These are phyloP conservation scores for Porites lobata DNA, from an alignment of 92 coral and sea anemone species.

Conservation along the genomic window DNA sequence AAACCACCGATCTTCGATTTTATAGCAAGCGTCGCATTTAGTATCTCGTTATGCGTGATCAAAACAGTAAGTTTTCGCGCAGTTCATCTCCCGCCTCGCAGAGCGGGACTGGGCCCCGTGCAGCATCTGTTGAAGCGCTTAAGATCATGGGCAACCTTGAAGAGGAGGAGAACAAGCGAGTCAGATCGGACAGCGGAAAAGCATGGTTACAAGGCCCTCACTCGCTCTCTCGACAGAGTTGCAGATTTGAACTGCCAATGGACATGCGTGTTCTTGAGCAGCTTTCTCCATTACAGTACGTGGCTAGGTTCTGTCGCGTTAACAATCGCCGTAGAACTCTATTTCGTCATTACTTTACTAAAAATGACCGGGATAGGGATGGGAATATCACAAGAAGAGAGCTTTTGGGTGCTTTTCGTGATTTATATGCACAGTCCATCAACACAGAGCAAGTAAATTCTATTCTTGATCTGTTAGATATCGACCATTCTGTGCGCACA, in stretches of 20 bases:
- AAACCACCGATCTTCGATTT: not conserved
- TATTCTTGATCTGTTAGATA: constrained; percentile 79
- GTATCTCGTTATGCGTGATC: constrained; percentile 33
- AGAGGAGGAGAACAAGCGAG: constrained; percentile 70
- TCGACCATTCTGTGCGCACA: constrained; percentile 66
- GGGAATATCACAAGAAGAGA: constrained; percentile 86
- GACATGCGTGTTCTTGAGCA: constrained; percentile 86
- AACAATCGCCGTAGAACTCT: constrained; percentile 84
- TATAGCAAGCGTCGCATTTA: not conserved
- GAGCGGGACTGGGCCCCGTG: constrained; percentile 40
- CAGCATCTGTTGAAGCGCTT: constrained; percentile 62
- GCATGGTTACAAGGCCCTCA: constrained; percentile 96
- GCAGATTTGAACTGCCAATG: constrained; percentile 98
- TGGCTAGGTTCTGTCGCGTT: constrained; percentile 86
- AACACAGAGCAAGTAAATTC: constrained; percentile 77
- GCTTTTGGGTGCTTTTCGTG: constrained; percentile 85
- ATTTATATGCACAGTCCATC: constrained; percentile 89
- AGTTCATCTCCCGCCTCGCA: constrained; percentile 27
- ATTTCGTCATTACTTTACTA: constrained; percentile 88
- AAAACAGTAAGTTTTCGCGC: constrained; percentile 6
- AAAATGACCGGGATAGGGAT: constrained; percentile 93
- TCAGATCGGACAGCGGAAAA: constrained; percentile 51
- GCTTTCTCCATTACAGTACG: constrained; percentile 86
- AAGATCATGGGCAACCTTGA: constrained; percentile 60
- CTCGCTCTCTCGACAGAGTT: constrained; percentile 89